phyloP scores from a whole-genome alignment of 2,888 invertebrate species.

The Siphlonurus alternatus region DNA sequence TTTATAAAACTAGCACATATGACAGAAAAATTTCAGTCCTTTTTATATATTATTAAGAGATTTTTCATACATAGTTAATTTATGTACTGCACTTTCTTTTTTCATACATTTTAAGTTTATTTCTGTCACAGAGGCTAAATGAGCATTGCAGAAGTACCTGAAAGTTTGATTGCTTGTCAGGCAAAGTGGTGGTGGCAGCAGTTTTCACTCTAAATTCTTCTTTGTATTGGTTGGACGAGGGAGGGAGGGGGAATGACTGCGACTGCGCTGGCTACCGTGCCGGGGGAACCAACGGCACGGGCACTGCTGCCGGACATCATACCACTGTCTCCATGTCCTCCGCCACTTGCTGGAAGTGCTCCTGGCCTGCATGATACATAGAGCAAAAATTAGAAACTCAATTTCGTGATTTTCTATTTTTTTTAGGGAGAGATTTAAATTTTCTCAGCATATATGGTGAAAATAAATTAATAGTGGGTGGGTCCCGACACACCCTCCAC shows the following conservation, averaged over 20 bases:
- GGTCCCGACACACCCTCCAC: no score
- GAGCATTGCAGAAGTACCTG: neutral
- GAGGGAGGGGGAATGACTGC: neutral
- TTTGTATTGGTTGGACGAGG: neutral
- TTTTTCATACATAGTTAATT: neutral
- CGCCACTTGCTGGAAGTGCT: conserved; percentile 42
- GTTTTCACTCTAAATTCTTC: neutral
- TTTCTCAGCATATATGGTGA: no score
- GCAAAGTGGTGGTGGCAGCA: neutral
- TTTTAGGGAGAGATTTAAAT: no score
- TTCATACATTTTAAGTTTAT: neutral
- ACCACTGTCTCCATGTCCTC: conserved; percentile 42
- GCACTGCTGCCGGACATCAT: conserved; percentile 18
- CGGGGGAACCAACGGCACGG: neutral
- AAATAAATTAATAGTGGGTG: no score
- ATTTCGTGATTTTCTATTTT: neutral
- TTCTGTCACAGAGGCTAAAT: neutral
- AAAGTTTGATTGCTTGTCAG: neutral
- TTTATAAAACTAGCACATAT: neutral
- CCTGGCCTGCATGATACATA: conserved; percentile 37
- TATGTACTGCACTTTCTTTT: neutral
- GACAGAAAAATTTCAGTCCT: neutral
- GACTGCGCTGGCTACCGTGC: neutral
- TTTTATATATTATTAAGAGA: neutral
- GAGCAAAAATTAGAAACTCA: neutral